Evolutionary conservation across 2,797 vertebrate genomes (phyloP).

Genomic region (Premnoplex brunnescens): DNA sequence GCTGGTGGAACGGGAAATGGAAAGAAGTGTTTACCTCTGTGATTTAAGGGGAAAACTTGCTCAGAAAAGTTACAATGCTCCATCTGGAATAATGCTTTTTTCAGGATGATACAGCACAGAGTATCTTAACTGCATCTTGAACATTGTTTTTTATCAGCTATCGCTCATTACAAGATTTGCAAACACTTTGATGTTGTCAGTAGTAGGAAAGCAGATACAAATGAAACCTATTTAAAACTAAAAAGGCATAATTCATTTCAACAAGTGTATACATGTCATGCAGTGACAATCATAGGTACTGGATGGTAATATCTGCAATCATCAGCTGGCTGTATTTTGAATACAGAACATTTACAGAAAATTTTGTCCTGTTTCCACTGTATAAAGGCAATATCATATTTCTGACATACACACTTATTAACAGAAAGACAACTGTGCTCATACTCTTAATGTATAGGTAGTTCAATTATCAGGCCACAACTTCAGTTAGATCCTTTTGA

Average conservation of each 20-base stretch:
- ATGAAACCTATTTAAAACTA: background rate
- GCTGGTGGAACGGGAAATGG: background rate
- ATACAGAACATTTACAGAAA: background rate
- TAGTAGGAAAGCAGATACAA: background rate
- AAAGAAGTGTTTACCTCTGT: background rate
- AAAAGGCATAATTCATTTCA: background rate
- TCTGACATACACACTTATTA: background rate
- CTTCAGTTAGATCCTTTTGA: background rate
- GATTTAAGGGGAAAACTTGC: background rate
- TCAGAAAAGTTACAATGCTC: background rate
- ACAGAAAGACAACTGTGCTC: background rate
- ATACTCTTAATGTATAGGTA: background rate
- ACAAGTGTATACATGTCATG: background rate
- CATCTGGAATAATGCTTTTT: background rate
- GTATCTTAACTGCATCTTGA: background rate
- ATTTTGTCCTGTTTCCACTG: background rate
- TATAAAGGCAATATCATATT: background rate
- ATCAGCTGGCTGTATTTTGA: background rate
- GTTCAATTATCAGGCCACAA: background rate
- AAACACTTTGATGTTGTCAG: background rate
- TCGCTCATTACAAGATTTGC: background rate
- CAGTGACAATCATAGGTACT: background rate
- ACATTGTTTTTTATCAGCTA: background rate
- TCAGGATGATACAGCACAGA: background rate
- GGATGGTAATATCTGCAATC: background rate